Percentiles rank a stretch among this genome's conserved stretches.
phyloP scores from a whole-genome alignment of 2,113 vertebrate species.

The Chloroceryle aenea region DNA sequence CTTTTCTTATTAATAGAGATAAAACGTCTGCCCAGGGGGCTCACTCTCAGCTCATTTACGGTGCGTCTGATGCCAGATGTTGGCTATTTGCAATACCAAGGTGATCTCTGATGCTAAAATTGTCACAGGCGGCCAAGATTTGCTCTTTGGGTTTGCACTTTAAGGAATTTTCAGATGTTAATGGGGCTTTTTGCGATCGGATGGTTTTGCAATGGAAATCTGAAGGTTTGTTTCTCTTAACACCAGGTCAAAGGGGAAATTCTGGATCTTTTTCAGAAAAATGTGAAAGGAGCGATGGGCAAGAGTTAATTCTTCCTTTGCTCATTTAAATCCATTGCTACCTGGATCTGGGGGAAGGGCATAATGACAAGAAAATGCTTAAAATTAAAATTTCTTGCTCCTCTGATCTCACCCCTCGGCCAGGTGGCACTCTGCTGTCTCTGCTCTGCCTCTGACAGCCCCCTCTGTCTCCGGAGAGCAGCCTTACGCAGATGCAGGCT shows the following conservation, averaged over 20 bases:
- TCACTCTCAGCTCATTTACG: constrained; percentile 30
- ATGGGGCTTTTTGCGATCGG: neutral
- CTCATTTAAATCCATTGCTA: neutral
- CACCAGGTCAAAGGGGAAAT: neutral
- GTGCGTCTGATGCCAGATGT: constrained; percentile 41
- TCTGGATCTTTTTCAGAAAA: neutral
- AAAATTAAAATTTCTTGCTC: neutral
- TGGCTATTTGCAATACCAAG: constrained; percentile 45
- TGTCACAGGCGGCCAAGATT: neutral
- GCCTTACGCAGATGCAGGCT: neutral
- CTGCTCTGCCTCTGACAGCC: neutral
- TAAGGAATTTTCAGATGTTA: neutral
- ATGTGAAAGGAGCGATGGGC: neutral
- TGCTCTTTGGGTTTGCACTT: neutral
- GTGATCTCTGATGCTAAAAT: constrained; percentile 39
- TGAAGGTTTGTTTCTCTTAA: neutral
- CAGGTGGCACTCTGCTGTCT: neutral
- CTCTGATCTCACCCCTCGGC: neutral
- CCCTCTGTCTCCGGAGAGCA: neutral
- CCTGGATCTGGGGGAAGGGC: neutral
- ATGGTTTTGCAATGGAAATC: neutral
- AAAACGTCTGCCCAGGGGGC: constrained; percentile 16
- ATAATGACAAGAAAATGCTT: neutral
- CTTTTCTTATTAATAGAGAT: constrained; percentile 51
- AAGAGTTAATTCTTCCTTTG: neutral